phyloP scores from a whole-genome alignment of 2,888 invertebrate genomes.

The Thalpophila matura region DNA sequence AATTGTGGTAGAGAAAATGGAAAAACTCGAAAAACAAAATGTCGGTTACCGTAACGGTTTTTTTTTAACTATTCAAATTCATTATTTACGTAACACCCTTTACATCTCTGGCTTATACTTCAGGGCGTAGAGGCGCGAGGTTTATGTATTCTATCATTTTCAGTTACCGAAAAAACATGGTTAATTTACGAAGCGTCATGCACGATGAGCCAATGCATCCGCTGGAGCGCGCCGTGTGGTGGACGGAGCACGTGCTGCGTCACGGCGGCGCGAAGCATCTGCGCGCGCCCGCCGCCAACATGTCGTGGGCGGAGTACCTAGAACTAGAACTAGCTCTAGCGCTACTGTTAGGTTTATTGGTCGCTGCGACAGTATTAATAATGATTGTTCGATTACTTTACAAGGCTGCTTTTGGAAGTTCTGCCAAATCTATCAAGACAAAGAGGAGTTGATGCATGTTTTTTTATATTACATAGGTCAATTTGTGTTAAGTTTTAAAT shows the following conservation, averaged over 20 bases:
- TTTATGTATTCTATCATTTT: no score
- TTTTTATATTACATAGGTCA: no score
- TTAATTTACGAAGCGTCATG: constrained; percentile 30
- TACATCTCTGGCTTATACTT: no score
- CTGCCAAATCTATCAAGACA: not conserved
- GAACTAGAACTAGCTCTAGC: constrained; percentile 63
- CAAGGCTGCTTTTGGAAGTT: not conserved
- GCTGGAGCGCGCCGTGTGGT: constrained; percentile 81
- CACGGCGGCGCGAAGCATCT: constrained; percentile 80
- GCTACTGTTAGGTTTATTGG: constrained; percentile 9
- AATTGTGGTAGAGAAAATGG: no score
- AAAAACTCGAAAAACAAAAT: no score
- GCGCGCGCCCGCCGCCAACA: constrained; percentile 73
- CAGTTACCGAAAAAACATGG: constrained; percentile 51
- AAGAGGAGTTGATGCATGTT: constrained; percentile 7
- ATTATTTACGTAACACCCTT: no score
- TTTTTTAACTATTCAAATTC: no score
- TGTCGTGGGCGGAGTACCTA: constrained; percentile 63
- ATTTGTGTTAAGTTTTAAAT: no score
- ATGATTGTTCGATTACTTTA: constrained; percentile 3
- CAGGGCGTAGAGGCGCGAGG: no score
- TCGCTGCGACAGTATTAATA: not conserved
- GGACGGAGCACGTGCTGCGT: constrained; percentile 84
- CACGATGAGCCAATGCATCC: constrained; percentile 55
- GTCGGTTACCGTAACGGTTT: no score